Base-by-base conservation (phyloP, 2,113 vertebrate species). In the Peucedramus taeniatus region DNA sequence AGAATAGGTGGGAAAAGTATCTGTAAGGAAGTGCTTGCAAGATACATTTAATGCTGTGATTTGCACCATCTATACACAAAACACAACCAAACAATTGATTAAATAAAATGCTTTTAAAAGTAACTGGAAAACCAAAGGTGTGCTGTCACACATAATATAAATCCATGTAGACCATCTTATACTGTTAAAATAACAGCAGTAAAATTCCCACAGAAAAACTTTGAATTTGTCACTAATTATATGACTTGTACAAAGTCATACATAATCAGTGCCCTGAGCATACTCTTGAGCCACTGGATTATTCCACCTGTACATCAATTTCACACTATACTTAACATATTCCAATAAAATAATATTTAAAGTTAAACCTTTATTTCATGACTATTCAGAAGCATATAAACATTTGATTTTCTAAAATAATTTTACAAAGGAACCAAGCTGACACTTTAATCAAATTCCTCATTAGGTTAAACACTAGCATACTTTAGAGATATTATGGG, bases 31-130 rank as follows among this genome's bases (percentile, higher is more conserved):
- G 64, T 51, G 35, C 65, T 89, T 68, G 42, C 42, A 89, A 92
- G 53, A 42, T 71, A 71, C 33, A 40, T 77, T 89, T 85, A 56
- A 77, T 42, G 42, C 65, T 81, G 84, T 65, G 35, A 94, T 92
- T 92, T 86, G 86, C 70, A 92, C n/a, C n/a, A 82, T 78, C 37
- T 78, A 63, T 63, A 82, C 57, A 77, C 47, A 89, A 86, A 94
- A 92, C 78, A 76, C 17, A 33, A 85, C 45, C 35, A 84, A 91
- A 89, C 24, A 91, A 27, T 59, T 80, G 31, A 89, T 75, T 84
- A 80, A 91, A 83, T 54, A 60, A 77, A 45, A 60, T 65, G 11
- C 66, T 92, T 92, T 81, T 71, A 33, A 85, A 94, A 81, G 31
- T 89, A 84, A 92, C 57, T 65, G 51, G 45, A 81, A 92, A 81